phyloP scores from a whole-genome alignment of 2,797 vertebrate species.

The Microctenopoma lineatum region DNA sequence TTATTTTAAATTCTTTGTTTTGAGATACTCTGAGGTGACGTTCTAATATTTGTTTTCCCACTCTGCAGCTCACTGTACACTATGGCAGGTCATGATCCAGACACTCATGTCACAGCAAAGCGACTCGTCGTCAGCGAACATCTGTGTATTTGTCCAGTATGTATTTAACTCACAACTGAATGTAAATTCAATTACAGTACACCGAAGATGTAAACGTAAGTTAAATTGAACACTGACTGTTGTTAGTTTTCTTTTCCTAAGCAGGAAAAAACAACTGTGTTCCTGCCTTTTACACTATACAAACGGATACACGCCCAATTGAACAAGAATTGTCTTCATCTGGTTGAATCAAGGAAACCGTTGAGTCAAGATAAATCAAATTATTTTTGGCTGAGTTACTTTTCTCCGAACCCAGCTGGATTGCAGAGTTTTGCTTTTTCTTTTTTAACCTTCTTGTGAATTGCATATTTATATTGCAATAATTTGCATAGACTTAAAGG shows the following conservation, averaged over 20 bases:
- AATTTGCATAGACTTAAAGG: not conserved
- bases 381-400: slow-evolving; percentile 20
- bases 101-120: slow-evolving; percentile 14
- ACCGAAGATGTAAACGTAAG: slow-evolving; percentile 2
- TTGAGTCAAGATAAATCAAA: slow-evolving; percentile 11
- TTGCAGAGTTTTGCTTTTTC: slow-evolving; percentile 4
- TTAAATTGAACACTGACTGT: not conserved
- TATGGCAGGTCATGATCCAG: slow-evolving; percentile 11
- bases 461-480: slow-evolving; percentile 2
- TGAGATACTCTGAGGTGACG: not conserved
- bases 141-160: slow-evolving; percentile 17
- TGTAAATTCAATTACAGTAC: slow-evolving; percentile 7
- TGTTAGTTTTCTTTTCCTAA: slow-evolving; percentile 2
- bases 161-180: slow-evolving; percentile 2
- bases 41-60: slow-evolving; percentile 21
- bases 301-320: slow-evolving; percentile 1
- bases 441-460: not conserved
- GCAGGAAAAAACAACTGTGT: not conserved
- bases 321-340: slow-evolving; percentile 4
- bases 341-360: slow-evolving; percentile 11
- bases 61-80: slow-evolving; percentile 1
- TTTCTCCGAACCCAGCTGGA: not conserved
- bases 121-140: not conserved
- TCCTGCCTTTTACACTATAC: slow-evolving; percentile 11
- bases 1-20: slow-evolving; percentile 7